Percentiles rank a stretch among this genome's conserved stretches.
Evolutionary conservation across 2,888 invertebrate species (phyloP).

Genomic region (Acholoe squamosa): DNA sequence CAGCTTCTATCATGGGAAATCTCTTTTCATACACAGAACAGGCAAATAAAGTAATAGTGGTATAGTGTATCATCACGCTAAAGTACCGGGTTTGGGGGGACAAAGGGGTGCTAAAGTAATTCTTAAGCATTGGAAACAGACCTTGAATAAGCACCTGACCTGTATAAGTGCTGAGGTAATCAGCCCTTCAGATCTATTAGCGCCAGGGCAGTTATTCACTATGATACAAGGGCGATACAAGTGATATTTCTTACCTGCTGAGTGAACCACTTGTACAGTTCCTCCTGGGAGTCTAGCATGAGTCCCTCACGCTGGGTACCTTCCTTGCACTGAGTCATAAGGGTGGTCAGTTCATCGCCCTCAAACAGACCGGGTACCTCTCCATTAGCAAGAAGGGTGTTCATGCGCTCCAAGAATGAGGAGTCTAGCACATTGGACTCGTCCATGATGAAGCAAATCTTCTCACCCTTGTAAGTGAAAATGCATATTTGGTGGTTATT

Average conservation of each 20-base stretch:
- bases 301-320: conserved; percentile 98
- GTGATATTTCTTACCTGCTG: conserved; percentile 85
- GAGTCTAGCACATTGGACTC: conserved; percentile 99
- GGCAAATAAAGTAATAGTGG: no score
- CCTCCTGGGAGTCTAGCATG: conserved; percentile 99
- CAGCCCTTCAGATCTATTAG: no score
- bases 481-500: neutral
- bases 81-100: no score
- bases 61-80: no score
- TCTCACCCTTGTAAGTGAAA: conserved; percentile 95
- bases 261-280: conserved; percentile 99
- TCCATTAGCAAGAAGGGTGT: conserved; percentile 98
- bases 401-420: conserved; percentile 99
- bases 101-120: no score
- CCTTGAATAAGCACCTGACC: no score
- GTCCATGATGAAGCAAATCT: conserved; percentile 99
- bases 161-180: no score
- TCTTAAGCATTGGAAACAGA: no score
- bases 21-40: no score
- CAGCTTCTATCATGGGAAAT: neutral
- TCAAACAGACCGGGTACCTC: conserved; percentile 89
- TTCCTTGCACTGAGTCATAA: conserved; percentile 99
- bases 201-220: neutral
- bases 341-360: conserved; percentile 97
- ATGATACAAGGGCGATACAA: neutral